Percentiles rank a stretch among this genome's conserved stretches.
These are phyloP conservation scores for Enteromius thamalakanensis DNA, from an alignment of 2,797 vertebrate genomes.

Conservation along the genomic window DNA sequence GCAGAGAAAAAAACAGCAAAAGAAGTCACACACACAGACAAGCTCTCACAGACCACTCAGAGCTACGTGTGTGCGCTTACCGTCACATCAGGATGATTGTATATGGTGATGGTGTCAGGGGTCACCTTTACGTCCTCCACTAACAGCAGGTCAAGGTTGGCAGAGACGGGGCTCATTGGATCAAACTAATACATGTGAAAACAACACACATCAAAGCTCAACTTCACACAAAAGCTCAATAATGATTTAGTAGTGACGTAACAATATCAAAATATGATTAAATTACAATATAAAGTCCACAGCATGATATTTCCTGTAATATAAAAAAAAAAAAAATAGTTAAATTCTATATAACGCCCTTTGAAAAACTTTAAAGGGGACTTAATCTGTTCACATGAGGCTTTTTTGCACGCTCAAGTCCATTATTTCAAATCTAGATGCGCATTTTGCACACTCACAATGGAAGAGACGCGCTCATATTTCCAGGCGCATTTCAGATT, in stretches of 20 bases:
- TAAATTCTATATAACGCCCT: no score
- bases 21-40: neutral
- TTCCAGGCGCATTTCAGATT: no score
- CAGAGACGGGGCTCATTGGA: slow-evolving; percentile 78
- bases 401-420: no score
- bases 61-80: slow-evolving; percentile 69
- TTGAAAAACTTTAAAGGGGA: no score
- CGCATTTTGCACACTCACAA: no score
- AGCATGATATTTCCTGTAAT: neutral
- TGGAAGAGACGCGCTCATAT: no score
- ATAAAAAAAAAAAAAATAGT: no score
- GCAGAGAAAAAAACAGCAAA: slow-evolving; percentile 55
- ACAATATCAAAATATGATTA: neutral
- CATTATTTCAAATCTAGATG: no score
- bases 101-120: slow-evolving; percentile 83
- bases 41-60: neutral
- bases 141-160: slow-evolving; percentile 87
- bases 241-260: neutral
- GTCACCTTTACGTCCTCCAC: slow-evolving; percentile 90
- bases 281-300: no score
- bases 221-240: neutral
- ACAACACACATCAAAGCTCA: neutral
- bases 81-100: slow-evolving; percentile 88
- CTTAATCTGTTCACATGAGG: no score
- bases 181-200: slow-evolving; percentile 74